Base-by-base conservation (phyloP, 1,140 invertebrate genomes). In the Rhizoglyphus robini region DNA sequence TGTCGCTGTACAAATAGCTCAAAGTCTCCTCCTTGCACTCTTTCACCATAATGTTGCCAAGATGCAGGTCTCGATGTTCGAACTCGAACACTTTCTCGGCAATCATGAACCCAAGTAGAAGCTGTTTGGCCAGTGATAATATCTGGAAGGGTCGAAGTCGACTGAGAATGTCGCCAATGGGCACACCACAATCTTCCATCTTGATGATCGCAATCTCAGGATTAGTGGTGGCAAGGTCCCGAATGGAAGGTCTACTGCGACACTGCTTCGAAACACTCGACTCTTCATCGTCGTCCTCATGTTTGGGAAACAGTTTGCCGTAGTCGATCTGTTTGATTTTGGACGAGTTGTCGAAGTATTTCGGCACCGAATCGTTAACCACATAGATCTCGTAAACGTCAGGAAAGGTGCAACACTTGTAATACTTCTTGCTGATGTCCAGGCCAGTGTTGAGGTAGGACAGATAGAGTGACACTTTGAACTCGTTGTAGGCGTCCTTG, bases 21-120 rank as follows among this genome's bases (percentile, higher is more conserved):
- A 68, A 18, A 31, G 32, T 29, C 29, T 30, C 4, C 1, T 68
- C 41, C 23, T 23, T 15, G 1, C 54, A 58, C 18, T 63, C 63
- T 57, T 72, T 68, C 0, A 80, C 72, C 4, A 80, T 69, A 11
- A 80, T 71, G 68, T 80, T 80, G 20, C 77, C 76, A 70, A 74
- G 72, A 67, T 80, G 79, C 8, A 80, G 70, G 68, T 80, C 79
- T 13, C 79, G 69, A 63, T 80, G 79, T 66, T 80, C 79, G 71
- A 79, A 80, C 64, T 77, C 67, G 13, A 77, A 68, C 0, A 62
- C 68, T n/a, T 70, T 66, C 68, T 80, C 79, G 4, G 76, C 78
- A 18, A 77, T 72, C 15, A 75, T 75, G 11, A 80, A 69, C 5
- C 75, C 58, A 18, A 60, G 25, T 34, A 60, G 29, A 3, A 60